phyloP scores from a whole-genome alignment of 2,888 invertebrate species.

The Spodoptera littoralis region DNA sequence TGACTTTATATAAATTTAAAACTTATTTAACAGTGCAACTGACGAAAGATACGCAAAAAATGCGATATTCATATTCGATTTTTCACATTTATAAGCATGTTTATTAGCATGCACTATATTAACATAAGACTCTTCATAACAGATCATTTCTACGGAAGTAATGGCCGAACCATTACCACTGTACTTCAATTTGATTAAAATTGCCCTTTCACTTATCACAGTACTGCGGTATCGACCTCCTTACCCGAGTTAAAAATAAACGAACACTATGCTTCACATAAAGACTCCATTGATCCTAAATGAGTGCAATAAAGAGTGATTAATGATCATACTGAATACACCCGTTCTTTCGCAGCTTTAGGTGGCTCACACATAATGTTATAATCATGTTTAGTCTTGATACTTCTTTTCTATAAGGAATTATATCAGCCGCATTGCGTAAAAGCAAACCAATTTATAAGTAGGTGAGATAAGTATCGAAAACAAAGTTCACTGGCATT shows the following conservation, averaged over 20 bases:
- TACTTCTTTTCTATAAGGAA: constrained; percentile 43
- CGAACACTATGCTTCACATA: constrained; percentile 68
- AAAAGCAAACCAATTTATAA: constrained; percentile 39
- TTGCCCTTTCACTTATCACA: constrained; percentile 59
- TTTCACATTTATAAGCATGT: too few species aligned
- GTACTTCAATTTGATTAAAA: constrained; percentile 30
- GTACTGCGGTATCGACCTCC: constrained; percentile 62
- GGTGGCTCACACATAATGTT: constrained; percentile 54
- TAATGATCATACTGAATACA: constrained; percentile 71
- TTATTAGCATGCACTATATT: too few species aligned
- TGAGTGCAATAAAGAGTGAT: constrained; percentile 78
- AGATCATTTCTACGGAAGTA: neutral
- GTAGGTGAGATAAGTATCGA: constrained; percentile 42
- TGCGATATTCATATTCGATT: too few species aligned
- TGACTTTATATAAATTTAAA: too few species aligned
- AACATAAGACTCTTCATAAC: too few species aligned
- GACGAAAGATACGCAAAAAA: too few species aligned
- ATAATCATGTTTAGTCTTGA: constrained; percentile 46
- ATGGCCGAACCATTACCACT: neutral
- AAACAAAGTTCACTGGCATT: constrained; percentile 45
- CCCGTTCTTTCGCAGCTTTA: constrained; percentile 57
- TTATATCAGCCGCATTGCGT: constrained; percentile 47
- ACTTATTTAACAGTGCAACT: too few species aligned
- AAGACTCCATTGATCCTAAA: constrained; percentile 78
- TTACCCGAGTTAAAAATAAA: constrained; percentile 72